Evolutionary conservation across 2,113 vertebrate genomes (phyloP).

Genomic region (Smithornis capensis): DNA sequence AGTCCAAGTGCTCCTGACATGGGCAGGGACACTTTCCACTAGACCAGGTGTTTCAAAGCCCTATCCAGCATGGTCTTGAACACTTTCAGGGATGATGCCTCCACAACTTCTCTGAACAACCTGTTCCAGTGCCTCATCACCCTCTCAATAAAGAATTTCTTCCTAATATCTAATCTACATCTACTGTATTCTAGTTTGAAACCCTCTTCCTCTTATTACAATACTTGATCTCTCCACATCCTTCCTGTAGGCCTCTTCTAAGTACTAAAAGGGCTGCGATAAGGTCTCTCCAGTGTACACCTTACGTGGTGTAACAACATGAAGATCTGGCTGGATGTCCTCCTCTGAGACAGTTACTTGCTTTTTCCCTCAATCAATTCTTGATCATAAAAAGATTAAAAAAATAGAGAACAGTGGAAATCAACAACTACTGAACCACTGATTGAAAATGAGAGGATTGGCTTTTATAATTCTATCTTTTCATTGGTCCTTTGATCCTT

Average conservation of each 20-base stretch:
- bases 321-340: background rate
- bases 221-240: background rate
- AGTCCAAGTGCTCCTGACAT: no score
- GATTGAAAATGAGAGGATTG: background rate
- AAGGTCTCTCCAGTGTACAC: background rate
- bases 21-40: no score
- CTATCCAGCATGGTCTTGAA: no score
- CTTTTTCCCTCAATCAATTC: background rate
- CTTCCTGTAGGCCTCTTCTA: background rate
- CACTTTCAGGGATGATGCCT: no score
- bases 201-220: background rate
- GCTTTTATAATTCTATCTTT: background rate
- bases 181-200: background rate
- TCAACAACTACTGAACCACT: background rate
- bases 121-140: background rate
- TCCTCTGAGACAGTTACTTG: background rate
- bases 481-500: background rate
- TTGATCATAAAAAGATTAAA: background rate
- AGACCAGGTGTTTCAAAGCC: no score
- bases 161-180: no score
- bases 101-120: no score
- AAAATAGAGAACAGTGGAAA: background rate
- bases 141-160: background rate
- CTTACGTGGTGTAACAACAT: background rate
- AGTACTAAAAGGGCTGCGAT: background rate